Percentiles rank a stretch among this genome's conserved stretches.
Conservation (phyloP, 2,797 vertebrate species). For the Anolis apletophallus region DNA sequence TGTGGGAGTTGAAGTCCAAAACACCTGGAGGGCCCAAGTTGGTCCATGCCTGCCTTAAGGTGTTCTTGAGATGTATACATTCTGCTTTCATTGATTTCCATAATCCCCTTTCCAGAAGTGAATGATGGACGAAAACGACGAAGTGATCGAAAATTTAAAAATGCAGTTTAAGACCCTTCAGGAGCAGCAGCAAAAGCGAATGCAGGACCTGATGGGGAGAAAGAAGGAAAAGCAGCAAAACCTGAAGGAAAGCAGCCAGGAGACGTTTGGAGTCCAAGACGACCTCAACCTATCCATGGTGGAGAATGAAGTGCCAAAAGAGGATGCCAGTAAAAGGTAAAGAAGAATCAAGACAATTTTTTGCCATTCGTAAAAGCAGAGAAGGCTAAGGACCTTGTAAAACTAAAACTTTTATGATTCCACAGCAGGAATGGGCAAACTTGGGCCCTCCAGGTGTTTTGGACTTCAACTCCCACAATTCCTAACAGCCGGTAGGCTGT, state of each 20-base stretch:
- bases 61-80: neutral
- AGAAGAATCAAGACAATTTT: conserved; percentile 18
- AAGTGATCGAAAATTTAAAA: conserved; percentile 75
- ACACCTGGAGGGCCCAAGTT: no score
- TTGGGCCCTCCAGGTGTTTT: no score
- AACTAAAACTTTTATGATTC: no score
- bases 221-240: conserved; percentile 74
- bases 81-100: conserved; percentile 4
- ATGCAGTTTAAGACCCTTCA: conserved; percentile 89
- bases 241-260: neutral
- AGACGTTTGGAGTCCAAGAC: conserved; percentile 44
- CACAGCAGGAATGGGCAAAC: no score
- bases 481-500: no score
- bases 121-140: conserved; percentile 80
- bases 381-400: no score
- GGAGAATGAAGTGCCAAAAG: conserved; percentile 47
- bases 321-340: conserved; percentile 75
- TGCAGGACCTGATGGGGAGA: conserved; percentile 79
- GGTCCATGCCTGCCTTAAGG: no score
- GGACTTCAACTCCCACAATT: no score
- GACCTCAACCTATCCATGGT: conserved; percentile 73
- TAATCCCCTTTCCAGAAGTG: conserved; percentile 28
- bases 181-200: conserved; percentile 84
- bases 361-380: neutral
- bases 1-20: no score